These are phyloP conservation scores for Serinus canaria DNA, from an alignment of 2,113 vertebrate species.

Conservation along the genomic window DNA sequence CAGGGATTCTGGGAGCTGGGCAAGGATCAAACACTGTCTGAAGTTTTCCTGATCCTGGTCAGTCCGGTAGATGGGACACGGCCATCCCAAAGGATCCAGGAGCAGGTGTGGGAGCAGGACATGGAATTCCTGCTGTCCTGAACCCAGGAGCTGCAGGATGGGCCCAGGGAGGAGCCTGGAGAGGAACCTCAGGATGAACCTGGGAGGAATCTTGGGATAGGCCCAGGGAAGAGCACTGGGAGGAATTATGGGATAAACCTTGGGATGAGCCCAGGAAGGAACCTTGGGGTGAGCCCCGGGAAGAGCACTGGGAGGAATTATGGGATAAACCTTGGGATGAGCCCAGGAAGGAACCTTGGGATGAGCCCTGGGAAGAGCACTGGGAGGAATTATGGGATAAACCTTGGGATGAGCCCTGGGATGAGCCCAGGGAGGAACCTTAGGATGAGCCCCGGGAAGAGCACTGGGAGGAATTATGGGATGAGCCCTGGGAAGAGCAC, in stretches of 20 bases:
- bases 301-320: rapidly evolving
- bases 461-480: rapidly evolving
- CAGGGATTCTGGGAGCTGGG: rapidly evolving
- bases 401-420: rapidly evolving
- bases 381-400: rapidly evolving
- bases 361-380: rapidly evolving
- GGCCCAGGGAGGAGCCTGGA: rapidly evolving
- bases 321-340: neutral
- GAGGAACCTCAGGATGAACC: rapidly evolving
- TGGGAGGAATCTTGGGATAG: rapidly evolving
- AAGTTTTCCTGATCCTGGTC: neutral
- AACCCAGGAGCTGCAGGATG: rapidly evolving
- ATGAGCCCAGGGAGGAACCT: neutral
- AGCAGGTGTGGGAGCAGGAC: neutral
- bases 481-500: rapidly evolving
- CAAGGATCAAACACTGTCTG: neutral
- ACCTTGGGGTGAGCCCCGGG: neutral
- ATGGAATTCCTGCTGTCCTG: neutral
- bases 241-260: too few relatives aligned
- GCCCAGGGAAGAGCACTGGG: rapidly evolving
- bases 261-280: rapidly evolving
- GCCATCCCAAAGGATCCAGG: neutral
- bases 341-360: rapidly evolving
- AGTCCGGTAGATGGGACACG: rapidly evolving
- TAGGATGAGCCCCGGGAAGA: neutral